phyloP scores from a whole-genome alignment of 2,797 vertebrate species.

The Paguma larvata region DNA sequence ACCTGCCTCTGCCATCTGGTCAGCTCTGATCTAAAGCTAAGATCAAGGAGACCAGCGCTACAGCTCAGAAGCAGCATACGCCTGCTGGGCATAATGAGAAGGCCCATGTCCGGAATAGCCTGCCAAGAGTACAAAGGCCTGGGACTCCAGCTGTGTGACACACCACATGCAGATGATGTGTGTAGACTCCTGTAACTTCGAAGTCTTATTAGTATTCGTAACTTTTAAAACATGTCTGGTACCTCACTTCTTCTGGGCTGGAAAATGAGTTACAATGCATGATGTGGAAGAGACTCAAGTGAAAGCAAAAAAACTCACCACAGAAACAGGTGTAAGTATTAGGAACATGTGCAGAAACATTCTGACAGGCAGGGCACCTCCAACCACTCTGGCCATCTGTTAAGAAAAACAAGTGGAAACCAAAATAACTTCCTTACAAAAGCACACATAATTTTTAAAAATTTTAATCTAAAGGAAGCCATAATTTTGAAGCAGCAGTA shows the following conservation, averaged over 20 bases:
- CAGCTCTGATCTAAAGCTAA: conserved; percentile 2
- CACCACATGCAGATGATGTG: not conserved
- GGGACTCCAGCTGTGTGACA: not conserved
- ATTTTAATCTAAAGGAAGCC: conserved; percentile 13
- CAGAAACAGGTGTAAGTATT: conserved; percentile 97
- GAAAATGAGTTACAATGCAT: not conserved
- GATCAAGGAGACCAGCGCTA: not conserved
- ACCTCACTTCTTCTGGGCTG: not conserved
- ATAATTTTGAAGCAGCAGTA: not conserved
- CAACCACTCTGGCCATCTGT: conserved; percentile 95
- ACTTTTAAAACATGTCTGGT: conserved; percentile 38
- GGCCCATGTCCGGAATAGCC: not conserved
- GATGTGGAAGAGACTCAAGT: not conserved
- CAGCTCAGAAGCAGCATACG: not conserved
- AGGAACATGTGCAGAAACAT: conserved; percentile 93
- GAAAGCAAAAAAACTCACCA: conserved; percentile 90
- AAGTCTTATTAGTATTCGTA: not conserved
- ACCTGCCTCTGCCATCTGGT: not conserved
- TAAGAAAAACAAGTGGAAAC: conserved; percentile 52
- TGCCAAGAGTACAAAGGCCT: not conserved
- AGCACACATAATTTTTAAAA: not conserved
- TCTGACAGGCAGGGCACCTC: conserved; percentile 99
- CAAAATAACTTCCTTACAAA: conserved; percentile 56
- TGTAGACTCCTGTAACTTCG: not conserved
- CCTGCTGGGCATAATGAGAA: not conserved